Evolutionary conservation across 1,140 invertebrate species (phyloP), one percentile per base, ranked within the genome.

Genomic region (Mesaphorura yosii): DNA sequence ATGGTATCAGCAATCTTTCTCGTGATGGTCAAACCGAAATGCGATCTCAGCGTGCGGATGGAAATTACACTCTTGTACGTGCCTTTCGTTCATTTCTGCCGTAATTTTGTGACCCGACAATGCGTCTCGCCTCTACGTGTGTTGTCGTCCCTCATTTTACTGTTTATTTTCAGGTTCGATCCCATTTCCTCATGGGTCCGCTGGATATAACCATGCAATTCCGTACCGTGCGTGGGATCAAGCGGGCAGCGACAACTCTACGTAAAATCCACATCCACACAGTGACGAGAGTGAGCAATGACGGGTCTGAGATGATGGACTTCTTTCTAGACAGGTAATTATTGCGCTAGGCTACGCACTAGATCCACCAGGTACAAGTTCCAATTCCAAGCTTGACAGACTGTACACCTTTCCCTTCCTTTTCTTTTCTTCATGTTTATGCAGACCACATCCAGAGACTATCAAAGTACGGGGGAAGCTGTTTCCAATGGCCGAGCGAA

Each of bases 1-100:
- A 59, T 28, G 62, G 62, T 3, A 34, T 64, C 1, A 60, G 57
- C 23, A 22, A 22, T 23, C 31, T 62, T 3, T 1, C 3, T 12
- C 22, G 62, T 17, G 62, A 64, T 56, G 62, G 62, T 0, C 7
- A 19, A 26, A 60, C 59, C 1, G 59, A 61, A 27, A 61, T 61
- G 59, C 58, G 55, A 40, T n/a, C n/a, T n/a, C n/a, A n/a, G n/a
- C n/a, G n/a, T n/a, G 19, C 53, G 2, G 62, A 62, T 56, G 62
- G 62, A 17, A 64, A 63, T 47, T 63, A 63, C 25, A 63, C 61
- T 22, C n/a, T 63, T 31, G 61, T 63, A 50, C 59, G 41, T 28
- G 23, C 22, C 4, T 25, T 54, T 19, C n/a, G 20, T 17, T 17
- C 26, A 12, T 15, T 14, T 7, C 17, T 6, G 22, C 22, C 22